Base-by-base conservation (phyloP, 2,113 vertebrate species). In the Pluvianellus socialis region DNA sequence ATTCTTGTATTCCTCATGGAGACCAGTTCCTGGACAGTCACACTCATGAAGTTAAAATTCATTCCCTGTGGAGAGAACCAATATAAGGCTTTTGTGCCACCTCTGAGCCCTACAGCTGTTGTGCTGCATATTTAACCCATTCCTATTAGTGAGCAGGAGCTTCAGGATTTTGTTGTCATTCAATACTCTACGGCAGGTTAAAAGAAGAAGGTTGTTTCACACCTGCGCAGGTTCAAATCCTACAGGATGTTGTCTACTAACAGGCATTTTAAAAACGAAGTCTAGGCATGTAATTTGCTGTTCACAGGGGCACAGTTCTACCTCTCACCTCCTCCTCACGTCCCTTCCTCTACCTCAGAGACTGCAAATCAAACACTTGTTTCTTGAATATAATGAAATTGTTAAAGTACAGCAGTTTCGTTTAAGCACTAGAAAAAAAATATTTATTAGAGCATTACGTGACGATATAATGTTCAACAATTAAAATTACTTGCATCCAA, bases 401-500 rank as follows among this genome's bases (percentile, higher is more conserved):
- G 24, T 73, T 91, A 4, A 82, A 90, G 38, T 65, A 72, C 49
- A 86, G 27, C 30, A 66, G 10, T n/a, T 88, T 76, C 49, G 85
- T 76, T 87, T 87, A 65, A 87, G 76, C 30, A 87, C 26, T 11
- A 91, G 40, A 7, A 35, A 74, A 94, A 91, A 66, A 32, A 44
- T 16, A 87, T 27, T 82, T 82, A 74, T 81, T 74, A 89, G 33
- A 89, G 30, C 49, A 89, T 84, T 89, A 91, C 72, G 38, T 85
- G 35, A 32, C 92, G 85, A 82, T 72, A 79, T 47, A 91, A 42
- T 53, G 58, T 61, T 79, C 73, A 91, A 90, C 86, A 89, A 95
- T 87, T 96, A 94, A 91, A 94, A 94, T 96, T 85, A 92, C 86
- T 95, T 85, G 73, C 58, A 95, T 92, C 74, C 77, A 82, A 94